These are phyloP conservation scores for Ypsolopha scabrella DNA, from an alignment of 2,888 invertebrate genomes.

Conservation along the genomic window DNA sequence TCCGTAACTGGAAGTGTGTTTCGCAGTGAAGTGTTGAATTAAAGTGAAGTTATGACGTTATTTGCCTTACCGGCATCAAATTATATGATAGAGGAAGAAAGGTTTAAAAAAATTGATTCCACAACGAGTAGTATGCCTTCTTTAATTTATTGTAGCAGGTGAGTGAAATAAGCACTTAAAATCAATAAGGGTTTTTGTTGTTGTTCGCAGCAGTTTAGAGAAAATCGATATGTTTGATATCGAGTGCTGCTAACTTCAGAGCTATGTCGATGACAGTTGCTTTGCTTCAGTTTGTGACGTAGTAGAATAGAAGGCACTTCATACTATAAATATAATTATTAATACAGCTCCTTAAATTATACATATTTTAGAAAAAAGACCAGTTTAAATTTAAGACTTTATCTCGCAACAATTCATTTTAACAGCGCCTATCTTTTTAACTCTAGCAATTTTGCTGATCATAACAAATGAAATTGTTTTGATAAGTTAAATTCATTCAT, in stretches of 20 bases:
- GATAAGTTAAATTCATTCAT: too few relatives aligned
- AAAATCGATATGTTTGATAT: conserved; percentile 24
- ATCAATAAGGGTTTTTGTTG: background rate
- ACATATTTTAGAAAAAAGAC: too few relatives aligned
- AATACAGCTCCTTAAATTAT: too few relatives aligned
- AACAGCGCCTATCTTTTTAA: too few relatives aligned
- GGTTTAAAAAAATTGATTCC: conserved; percentile 55
- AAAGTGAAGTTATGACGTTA: conserved; percentile 69
- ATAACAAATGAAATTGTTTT: too few relatives aligned
- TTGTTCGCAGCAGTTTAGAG: conserved; percentile 16
- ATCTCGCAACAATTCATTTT: too few relatives aligned
- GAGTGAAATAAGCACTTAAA: conserved; percentile 33
- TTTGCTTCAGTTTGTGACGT: conserved; percentile 1
- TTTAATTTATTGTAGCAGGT: conserved; percentile 75
- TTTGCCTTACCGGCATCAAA: conserved; percentile 57
- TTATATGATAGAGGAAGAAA: conserved; percentile 59
- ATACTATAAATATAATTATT: too few relatives aligned
- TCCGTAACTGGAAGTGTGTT: conserved; percentile 32
- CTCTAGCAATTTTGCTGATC: too few relatives aligned
- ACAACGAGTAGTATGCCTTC: conserved; percentile 69
- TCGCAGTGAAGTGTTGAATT: conserved; percentile 37
- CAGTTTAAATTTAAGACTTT: too few relatives aligned
- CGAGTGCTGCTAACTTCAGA: conserved; percentile 22
- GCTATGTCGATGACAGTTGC: conserved; percentile 7
- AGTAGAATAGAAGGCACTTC: background rate